Conservation (phyloP, 2,113 vertebrate species). For the Andinoacara biseriatus region DNA sequence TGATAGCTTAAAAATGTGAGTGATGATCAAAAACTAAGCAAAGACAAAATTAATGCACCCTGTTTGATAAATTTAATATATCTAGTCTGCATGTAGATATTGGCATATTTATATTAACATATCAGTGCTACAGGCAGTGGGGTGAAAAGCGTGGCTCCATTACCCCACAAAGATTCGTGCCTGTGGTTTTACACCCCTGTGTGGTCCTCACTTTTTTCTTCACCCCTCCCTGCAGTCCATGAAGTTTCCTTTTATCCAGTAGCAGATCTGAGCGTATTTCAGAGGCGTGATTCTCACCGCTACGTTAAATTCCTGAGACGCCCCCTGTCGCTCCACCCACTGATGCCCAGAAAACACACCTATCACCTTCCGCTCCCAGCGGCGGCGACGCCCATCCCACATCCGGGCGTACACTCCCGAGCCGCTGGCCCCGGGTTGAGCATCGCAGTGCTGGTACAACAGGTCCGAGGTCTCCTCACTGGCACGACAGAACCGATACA, state of each 20-base stretch:
- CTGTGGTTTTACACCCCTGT: background rate
- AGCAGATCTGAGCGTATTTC: constrained; percentile 98
- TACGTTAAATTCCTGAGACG: constrained; percentile 94
- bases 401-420: constrained; percentile 95
- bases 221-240: constrained; percentile 93
- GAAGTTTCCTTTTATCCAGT: constrained; percentile 98
- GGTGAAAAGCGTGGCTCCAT: background rate
- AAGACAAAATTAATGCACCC: background rate
- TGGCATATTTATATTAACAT: background rate
- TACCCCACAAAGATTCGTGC: background rate
- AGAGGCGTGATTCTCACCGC: constrained; percentile 96
- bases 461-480: constrained; percentile 93
- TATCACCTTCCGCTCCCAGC: constrained; percentile 96
- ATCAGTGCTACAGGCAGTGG: constrained; percentile 23
- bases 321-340: constrained; percentile 93
- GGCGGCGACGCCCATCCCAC: constrained; percentile 88
- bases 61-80: background rate
- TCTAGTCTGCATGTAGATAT: constrained; percentile 5
- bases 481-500: constrained; percentile 94
- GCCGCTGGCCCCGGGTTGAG: constrained; percentile 94
- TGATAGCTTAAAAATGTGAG: background rate
- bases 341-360: constrained; percentile 98
- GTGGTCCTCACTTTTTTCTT: constrained; percentile 40
- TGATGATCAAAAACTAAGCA: constrained; percentile 2
- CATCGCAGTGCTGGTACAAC: constrained; percentile 95